Evolutionary conservation across 2,888 invertebrate species (phyloP).

Genomic region (Protodeltote pygarga): DNA sequence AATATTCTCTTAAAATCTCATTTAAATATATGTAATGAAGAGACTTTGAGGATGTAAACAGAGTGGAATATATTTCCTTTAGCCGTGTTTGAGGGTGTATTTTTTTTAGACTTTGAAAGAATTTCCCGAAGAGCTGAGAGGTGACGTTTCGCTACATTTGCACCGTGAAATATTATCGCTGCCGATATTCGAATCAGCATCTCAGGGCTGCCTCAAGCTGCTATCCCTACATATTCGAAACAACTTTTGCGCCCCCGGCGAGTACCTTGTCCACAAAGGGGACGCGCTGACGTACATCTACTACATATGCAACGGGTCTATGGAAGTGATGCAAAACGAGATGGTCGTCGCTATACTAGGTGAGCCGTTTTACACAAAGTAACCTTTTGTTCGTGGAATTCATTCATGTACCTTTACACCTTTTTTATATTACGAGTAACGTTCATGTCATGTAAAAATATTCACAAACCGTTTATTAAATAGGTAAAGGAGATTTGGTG

Average conservation of each 20-base stretch:
- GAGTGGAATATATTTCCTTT: constrained; percentile 23
- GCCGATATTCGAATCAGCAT: constrained; percentile 97
- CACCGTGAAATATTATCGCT: constrained; percentile 97
- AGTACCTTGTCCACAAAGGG: constrained; percentile 97
- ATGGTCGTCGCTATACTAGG: constrained; percentile 99
- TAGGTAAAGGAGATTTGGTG: constrained; percentile 98
- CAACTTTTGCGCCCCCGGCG: constrained; percentile 98
- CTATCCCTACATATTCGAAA: constrained; percentile 96
- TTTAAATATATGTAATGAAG: constrained; percentile 17
- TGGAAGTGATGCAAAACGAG: constrained; percentile 98
- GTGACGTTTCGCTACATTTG: constrained; percentile 98
- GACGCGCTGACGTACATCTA: constrained; percentile 97
- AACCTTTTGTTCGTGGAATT: constrained; percentile 18
- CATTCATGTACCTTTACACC: background rate
- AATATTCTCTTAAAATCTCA: constrained; percentile 23
- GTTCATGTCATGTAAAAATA: constrained; percentile 10
- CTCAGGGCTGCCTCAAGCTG: constrained; percentile 97
- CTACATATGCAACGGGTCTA: constrained; percentile 98
- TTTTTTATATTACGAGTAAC: background rate
- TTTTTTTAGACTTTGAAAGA: constrained; percentile 94
- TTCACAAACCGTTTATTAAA: constrained; percentile 48
- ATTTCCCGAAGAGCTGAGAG: constrained; percentile 97
- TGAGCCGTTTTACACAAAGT: constrained; percentile 76
- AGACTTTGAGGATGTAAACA: constrained; percentile 17
- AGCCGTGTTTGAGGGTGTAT: constrained; percentile 25